Percentiles rank a stretch among this genome's conserved stretches.
Evolutionary conservation across 2,113 vertebrate species (phyloP).

Genomic region (Corythoichthys intestinalis): DNA sequence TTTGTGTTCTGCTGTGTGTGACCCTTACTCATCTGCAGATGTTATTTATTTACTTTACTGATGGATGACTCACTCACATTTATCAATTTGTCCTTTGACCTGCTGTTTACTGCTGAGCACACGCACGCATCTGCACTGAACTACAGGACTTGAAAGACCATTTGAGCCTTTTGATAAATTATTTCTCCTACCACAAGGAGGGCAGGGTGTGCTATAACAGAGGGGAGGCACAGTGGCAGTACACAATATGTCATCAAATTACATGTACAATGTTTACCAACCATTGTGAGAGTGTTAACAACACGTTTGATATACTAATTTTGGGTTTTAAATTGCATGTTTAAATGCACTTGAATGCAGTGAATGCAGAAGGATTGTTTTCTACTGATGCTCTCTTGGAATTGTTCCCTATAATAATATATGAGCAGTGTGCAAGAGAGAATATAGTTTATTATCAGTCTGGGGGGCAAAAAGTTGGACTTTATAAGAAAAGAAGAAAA

Average conservation of each 20-base stretch:
- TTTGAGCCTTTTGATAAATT: constrained; percentile 9
- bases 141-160: constrained; percentile 7
- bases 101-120: constrained; percentile 6
- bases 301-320: neutral
- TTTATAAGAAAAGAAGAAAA: constrained; percentile 1
- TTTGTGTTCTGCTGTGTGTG: constrained; percentile 7
- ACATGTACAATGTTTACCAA: neutral
- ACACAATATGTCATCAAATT: neutral
- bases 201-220: neutral
- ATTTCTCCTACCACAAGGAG: constrained; percentile 1
- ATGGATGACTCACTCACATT: constrained; percentile 3
- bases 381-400: neutral
- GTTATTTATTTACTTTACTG: constrained; percentile 37
- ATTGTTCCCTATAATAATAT: neutral
- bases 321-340: neutral
- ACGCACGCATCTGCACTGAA: neutral
- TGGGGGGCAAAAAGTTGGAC: constrained; percentile 1
- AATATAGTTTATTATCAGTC: constrained; percentile 6
- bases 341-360: neutral
- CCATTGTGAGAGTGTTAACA: neutral
- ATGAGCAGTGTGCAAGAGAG: neutral
- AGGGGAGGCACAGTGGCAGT: neutral
- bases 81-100: constrained; percentile 17
- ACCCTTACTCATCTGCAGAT: constrained; percentile 24
- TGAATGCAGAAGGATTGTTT: neutral